phyloP scores from a whole-genome alignment of 2,113 vertebrate species.

The Callithrix jacchus region DNA sequence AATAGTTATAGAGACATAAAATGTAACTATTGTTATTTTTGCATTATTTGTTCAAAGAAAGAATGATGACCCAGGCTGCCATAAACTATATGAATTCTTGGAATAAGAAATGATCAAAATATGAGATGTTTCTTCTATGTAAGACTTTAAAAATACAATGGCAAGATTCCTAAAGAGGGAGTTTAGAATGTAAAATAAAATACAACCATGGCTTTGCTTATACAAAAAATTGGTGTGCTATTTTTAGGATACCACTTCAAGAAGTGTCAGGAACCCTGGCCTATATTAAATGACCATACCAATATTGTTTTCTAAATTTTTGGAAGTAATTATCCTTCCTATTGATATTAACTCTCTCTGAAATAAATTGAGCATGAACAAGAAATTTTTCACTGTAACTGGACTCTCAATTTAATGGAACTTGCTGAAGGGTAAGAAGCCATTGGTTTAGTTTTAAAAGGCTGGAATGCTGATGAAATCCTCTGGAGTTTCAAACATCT shows the following conservation, averaged over 20 bases:
- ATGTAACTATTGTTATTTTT: neutral
- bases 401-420: neutral
- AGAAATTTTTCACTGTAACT: conserved; percentile 35
- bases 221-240: neutral
- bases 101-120: neutral
- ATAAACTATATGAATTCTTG: neutral
- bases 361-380: conserved; percentile 37
- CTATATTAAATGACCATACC: conserved; percentile 12
- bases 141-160: neutral
- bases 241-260: neutral
- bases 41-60: neutral
- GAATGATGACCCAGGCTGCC: neutral
- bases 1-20: neutral
- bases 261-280: neutral
- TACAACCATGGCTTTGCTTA: neutral
- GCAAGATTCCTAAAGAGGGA: neutral
- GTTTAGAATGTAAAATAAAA: neutral
- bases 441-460: conserved; percentile 11
- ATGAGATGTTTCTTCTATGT: neutral
- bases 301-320: conserved; percentile 22
- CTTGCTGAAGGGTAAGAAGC: neutral
- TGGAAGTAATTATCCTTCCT: conserved; percentile 12
- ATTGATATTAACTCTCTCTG: conserved; percentile 20
- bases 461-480: neutral
- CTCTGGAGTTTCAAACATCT: neutral